Base-by-base conservation (phyloP, 2,888 invertebrate species). In the Pyrrhosoma nymphula region DNA sequence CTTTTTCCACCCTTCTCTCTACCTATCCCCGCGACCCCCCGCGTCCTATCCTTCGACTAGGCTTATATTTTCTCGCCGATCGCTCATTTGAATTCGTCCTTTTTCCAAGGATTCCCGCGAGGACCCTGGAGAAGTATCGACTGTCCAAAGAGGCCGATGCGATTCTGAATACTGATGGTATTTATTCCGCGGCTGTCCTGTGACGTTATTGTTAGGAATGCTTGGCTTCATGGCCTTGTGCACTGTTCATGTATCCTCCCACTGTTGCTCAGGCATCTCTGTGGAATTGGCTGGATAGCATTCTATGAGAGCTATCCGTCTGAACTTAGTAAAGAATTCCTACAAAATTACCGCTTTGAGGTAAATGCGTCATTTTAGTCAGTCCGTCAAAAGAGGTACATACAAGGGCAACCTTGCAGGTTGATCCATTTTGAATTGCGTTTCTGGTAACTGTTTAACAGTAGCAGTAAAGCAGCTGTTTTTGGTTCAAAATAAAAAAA, bases 51-150 rank as follows among this genome's bases (percentile, higher is more conserved):
- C 69, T 26, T 16, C 82, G 16, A 23, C 82, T 26, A 35, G 16
- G 82, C 35, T 35, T 82, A 14, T 35, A 35, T 82, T 69, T 82
- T 82, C 26, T 82, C 35, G 82, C 35, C 82, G 30, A 82, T 82
- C 82, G 82, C 82, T 82, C 82, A 82, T 82, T 82, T 82, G 82
- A 82, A 82, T 82, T 23, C 30, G 35, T 82, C 82, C 82, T 82
- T 35, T 69, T n/a, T 69, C 69, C 35, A 35, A 35, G 23, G 23
- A 26, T 69, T 10, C 26, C 69, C 26, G 30, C 3, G 82, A 30
- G 82, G 82, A 16, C 35, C 14, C 82, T 35, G 14, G 30, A 69
- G 82, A 35, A 26, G 14, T 26, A 18, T 82, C 82, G 82, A 82
- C 3, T 35, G 82, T 35, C 82, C 82, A 18, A 82, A 35, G 35